Evolutionary conservation across 1,140 invertebrate species (phyloP).

Genomic region (Eupeodes corollae): DNA sequence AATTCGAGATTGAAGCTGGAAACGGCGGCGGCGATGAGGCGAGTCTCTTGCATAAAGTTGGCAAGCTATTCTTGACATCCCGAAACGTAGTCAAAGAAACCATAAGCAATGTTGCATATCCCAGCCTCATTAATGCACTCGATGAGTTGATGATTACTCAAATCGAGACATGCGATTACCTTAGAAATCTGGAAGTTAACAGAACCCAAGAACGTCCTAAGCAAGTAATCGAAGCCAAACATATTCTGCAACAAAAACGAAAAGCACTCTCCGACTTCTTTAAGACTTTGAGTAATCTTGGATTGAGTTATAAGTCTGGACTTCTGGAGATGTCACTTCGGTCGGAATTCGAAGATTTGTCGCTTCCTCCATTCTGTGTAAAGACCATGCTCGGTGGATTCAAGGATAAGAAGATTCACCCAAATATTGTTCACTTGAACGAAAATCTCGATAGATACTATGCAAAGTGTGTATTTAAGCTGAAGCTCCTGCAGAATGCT

Average conservation of each 20-base stretch:
- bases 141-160: constrained; percentile 53
- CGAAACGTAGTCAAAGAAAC: constrained; percentile 51
- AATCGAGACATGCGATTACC: constrained; percentile 48
- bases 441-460: constrained; percentile 32
- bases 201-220: constrained; percentile 52
- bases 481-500: constrained; percentile 47
- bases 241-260: constrained; percentile 71
- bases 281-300: constrained; percentile 56
- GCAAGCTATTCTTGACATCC: constrained; percentile 44
- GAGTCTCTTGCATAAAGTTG: constrained; percentile 21
- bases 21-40: constrained; percentile 3
- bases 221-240: constrained; percentile 69
- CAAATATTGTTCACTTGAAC: constrained; percentile 18
- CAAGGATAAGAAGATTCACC: constrained; percentile 12
- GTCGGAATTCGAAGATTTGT: constrained; percentile 29
- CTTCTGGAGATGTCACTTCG: constrained; percentile 40
- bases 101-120: constrained; percentile 44
- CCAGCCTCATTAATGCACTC: constrained; percentile 44
- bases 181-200: constrained; percentile 53
- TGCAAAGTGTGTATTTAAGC: constrained; percentile 35
- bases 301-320: constrained; percentile 71
- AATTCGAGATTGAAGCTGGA: constrained; percentile 8
- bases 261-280: constrained; percentile 75
- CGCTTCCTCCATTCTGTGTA: constrained; percentile 24
- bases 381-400: constrained; percentile 16